Conservation (phyloP, 2,888 invertebrate genomes). For the Keiferia lycopersicella region DNA sequence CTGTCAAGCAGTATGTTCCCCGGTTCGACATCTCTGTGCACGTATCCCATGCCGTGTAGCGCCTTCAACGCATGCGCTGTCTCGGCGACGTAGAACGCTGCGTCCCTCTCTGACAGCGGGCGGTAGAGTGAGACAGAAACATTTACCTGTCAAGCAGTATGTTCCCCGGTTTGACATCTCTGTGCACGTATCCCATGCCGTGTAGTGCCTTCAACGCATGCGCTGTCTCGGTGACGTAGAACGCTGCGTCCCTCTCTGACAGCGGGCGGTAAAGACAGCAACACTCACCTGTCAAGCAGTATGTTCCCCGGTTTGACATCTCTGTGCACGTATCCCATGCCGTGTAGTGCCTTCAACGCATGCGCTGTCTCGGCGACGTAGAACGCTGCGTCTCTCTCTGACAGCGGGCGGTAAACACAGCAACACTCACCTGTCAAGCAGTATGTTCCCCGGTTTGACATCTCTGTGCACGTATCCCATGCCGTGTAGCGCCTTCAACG, state of each 20-base stretch:
- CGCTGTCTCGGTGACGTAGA: slow-evolving; percentile 91
- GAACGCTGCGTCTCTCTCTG: slow-evolving; percentile 88
- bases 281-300: slow-evolving; percentile 85
- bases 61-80: slow-evolving; percentile 88
- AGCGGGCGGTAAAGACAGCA: slow-evolving; percentile 84
- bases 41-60: slow-evolving; percentile 90
- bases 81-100: slow-evolving; percentile 91
- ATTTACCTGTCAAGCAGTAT: slow-evolving; percentile 89
- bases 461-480: slow-evolving; percentile 94
- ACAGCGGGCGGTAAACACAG: slow-evolving; percentile 83
- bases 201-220: slow-evolving; percentile 90
- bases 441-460: slow-evolving; percentile 92
- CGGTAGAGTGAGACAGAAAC: too few relatives aligned
- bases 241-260: slow-evolving; percentile 87
- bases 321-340: slow-evolving; percentile 92
- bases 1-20: slow-evolving; percentile 91
- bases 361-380: slow-evolving; percentile 90
- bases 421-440: slow-evolving; percentile 89
- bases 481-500: slow-evolving; percentile 87
- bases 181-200: slow-evolving; percentile 91
- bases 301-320: slow-evolving; percentile 95
- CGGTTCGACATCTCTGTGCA: slow-evolving; percentile 93
- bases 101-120: slow-evolving; percentile 87
- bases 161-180: slow-evolving; percentile 94
- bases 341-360: slow-evolving; percentile 88